phyloP scores from a whole-genome alignment of 2,113 vertebrate genomes.

The Nestor notabilis region DNA sequence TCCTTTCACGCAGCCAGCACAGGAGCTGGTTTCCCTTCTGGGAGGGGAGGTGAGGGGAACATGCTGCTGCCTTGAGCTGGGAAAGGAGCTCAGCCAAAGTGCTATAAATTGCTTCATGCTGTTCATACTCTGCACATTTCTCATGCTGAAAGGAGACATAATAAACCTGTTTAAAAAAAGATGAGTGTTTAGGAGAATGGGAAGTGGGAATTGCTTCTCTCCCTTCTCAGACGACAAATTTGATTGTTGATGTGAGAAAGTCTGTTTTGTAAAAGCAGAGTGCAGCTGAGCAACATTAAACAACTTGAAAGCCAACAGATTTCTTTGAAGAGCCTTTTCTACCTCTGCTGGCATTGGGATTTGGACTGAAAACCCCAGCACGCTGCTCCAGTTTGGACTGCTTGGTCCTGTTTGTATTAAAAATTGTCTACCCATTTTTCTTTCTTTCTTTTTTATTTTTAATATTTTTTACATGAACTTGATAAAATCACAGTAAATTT shows the following conservation, averaged over 20 bases:
- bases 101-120: not conserved
- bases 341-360: not conserved
- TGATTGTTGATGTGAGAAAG: not conserved
- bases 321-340: not conserved
- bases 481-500: not conserved
- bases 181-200: not conserved
- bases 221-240: not conserved
- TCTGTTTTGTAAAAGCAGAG: not conserved
- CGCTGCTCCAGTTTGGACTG: not conserved
- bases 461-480: not conserved
- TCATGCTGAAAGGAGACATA: not conserved
- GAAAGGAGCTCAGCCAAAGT: not conserved
- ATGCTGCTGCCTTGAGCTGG: not conserved
- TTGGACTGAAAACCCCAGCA: not conserved
- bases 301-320: not conserved
- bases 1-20: fast-evolving
- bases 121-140: not conserved
- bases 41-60: not conserved
- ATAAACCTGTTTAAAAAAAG: not conserved
- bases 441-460: not conserved
- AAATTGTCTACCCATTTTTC: not conserved
- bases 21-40: not conserved
- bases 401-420: not conserved
- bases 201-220: constrained; percentile 11
- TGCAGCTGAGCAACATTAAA: not conserved